Conservation (phyloP, 2,888 invertebrate species). For the Imbricaverruca yamaguchii region DNA sequence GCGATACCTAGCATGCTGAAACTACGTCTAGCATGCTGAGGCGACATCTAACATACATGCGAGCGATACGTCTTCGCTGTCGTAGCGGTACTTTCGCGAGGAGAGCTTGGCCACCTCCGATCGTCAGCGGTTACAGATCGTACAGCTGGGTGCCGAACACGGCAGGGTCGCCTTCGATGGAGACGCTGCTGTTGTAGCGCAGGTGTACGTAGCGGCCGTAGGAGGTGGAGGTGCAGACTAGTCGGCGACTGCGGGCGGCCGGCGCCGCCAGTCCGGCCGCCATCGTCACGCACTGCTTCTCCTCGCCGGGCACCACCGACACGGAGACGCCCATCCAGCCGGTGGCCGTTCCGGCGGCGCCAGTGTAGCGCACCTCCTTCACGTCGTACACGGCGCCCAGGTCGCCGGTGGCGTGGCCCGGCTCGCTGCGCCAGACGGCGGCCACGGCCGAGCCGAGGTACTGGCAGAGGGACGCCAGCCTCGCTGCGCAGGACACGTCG, state of each 20-base stretch:
- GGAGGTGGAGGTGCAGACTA: background rate
- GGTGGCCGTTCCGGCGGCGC: background rate
- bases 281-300: background rate
- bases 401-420: background rate
- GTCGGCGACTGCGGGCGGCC: background rate
- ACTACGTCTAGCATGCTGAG: too few species aligned
- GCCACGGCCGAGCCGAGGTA: background rate
- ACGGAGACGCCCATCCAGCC: background rate
- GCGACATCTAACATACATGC: too few species aligned
- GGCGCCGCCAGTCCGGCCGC: background rate
- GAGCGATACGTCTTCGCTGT: too few species aligned
- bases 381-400: background rate
- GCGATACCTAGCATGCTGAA: too few species aligned
- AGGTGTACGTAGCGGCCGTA: slow-evolving; percentile 2
- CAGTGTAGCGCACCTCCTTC: background rate
- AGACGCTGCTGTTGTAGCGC: background rate
- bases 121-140: background rate
- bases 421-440: background rate
- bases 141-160: background rate
- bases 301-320: background rate
- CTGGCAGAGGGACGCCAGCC: background rate
- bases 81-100: too few species aligned
- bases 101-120: too few species aligned
- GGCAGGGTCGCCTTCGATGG: background rate
- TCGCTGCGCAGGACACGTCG: background rate